phyloP scores from a whole-genome alignment of 2,888 invertebrate genomes.

The Quadroppia sp. region DNA sequence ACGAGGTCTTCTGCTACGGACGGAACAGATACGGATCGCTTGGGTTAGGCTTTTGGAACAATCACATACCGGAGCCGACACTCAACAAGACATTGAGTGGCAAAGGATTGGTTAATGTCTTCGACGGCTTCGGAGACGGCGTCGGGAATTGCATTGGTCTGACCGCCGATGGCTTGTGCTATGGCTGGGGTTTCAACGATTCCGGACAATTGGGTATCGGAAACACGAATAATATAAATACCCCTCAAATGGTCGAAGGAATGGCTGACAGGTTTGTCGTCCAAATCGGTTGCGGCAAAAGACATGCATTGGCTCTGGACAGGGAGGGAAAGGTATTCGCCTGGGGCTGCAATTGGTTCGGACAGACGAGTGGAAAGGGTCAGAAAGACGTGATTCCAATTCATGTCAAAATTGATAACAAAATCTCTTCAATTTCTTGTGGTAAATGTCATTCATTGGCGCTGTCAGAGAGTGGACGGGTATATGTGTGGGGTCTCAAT shows the following conservation, averaged over 20 bases:
- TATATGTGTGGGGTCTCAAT: neutral
- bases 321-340: neutral
- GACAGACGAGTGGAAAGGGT: neutral
- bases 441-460: neutral
- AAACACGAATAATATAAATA: neutral
- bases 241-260: neutral
- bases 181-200: conserved; percentile 36
- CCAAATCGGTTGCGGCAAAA: neutral
- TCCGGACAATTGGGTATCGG: conserved; percentile 33
- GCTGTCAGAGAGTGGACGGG: neutral
- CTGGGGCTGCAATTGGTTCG: neutral
- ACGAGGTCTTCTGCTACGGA: neutral
- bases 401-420: neutral
- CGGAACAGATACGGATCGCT: neutral
- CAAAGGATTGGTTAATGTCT: neutral
- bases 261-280: neutral
- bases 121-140: no score
- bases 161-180: neutral
- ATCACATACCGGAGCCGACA: neutral
- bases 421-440: neutral
- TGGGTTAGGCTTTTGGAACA: neutral
- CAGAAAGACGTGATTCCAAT: neutral
- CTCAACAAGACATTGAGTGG: neutral
- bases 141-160: neutral
- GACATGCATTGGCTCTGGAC: neutral